Percentiles rank a stretch among this genome's conserved stretches.
phyloP scores from a whole-genome alignment of 2,797 vertebrate genomes.

The Sphaeramia orbicularis region DNA sequence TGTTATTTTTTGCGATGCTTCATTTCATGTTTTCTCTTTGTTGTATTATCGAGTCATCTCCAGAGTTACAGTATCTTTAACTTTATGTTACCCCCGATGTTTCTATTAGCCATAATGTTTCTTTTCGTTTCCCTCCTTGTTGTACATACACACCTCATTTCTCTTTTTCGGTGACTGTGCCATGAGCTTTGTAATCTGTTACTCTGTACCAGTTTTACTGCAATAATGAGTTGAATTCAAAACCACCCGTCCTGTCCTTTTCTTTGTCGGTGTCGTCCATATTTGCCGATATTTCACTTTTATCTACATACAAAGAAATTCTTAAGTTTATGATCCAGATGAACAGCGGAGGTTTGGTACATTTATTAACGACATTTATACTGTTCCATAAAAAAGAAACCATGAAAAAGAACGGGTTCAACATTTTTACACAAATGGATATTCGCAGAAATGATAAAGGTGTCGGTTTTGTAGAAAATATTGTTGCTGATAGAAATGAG shows the following conservation, averaged over 20 bases:
- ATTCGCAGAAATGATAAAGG: too few relatives aligned
- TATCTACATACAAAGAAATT: too few relatives aligned
- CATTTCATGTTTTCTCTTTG: conserved; percentile 77
- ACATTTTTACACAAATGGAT: too few relatives aligned
- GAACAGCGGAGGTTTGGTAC: too few relatives aligned
- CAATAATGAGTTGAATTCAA: conserved; percentile 84
- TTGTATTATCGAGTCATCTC: conserved; percentile 78
- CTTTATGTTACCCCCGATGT: conserved; percentile 77
- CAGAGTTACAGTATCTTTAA: conserved; percentile 68
- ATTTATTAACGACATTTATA: too few relatives aligned
- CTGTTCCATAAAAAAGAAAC: too few relatives aligned
- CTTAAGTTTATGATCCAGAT: too few relatives aligned
- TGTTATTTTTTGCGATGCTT: conserved; percentile 73
- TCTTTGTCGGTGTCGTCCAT: too few relatives aligned
- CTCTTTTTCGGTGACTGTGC: conserved; percentile 83
- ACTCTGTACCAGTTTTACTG: conserved; percentile 83
- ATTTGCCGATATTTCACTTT: too few relatives aligned
- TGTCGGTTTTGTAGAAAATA: too few relatives aligned
- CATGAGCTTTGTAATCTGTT: conserved; percentile 82
- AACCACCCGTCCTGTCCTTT: conserved; percentile 13
- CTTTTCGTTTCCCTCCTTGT: conserved; percentile 69
- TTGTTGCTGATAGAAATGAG: too few relatives aligned
- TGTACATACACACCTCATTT: conserved; percentile 80
- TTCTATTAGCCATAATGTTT: conserved; percentile 74
- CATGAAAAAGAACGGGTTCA: too few relatives aligned